phyloP scores from a whole-genome alignment of 1,140 invertebrate species.

The Psix sp. region DNA sequence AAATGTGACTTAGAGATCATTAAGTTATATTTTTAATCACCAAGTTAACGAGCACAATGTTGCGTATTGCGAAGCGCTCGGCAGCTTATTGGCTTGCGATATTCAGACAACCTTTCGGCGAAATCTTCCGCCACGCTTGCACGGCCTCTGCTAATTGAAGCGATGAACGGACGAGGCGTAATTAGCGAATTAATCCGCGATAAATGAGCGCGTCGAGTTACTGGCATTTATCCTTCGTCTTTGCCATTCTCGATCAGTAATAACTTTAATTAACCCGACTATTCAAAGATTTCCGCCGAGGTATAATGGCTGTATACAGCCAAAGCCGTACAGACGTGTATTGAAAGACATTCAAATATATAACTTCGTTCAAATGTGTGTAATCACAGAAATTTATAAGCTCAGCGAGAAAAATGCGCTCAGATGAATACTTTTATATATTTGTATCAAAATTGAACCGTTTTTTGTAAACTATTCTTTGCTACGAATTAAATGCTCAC shows the following conservation, averaged over 20 bases:
- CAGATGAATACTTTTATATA: too few relatives aligned
- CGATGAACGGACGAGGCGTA: conserved; percentile 57
- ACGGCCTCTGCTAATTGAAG: conserved; percentile 62
- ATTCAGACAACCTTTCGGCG: conserved; percentile 43
- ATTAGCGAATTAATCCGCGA: conserved; percentile 64
- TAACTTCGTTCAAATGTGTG: conserved; percentile 1
- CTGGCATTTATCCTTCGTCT: conserved; percentile 55
- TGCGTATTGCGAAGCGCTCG: conserved; percentile 29
- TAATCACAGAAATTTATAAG: background rate
- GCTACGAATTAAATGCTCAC: too few relatives aligned
- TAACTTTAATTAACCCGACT: conserved; percentile 66
- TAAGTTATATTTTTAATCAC: conserved; percentile 55
- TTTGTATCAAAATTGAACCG: too few relatives aligned
- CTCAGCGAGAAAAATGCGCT: too few relatives aligned
- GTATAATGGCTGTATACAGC: conserved; percentile 35
- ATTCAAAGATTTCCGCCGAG: conserved; percentile 55
- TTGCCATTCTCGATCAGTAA: conserved; percentile 57
- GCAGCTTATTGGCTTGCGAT: conserved; percentile 52
- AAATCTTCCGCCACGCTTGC: conserved; percentile 51
- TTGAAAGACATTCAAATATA: conserved; percentile 9
- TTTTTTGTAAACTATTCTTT: too few relatives aligned
- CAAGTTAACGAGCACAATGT: conserved; percentile 49
- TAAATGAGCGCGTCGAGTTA: conserved; percentile 60
- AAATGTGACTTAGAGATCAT: conserved; percentile 48
- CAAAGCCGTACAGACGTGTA: conserved; percentile 11